Conservation (phyloP, 1,140 invertebrate genomes). For the Euglossa dilemma region DNA sequence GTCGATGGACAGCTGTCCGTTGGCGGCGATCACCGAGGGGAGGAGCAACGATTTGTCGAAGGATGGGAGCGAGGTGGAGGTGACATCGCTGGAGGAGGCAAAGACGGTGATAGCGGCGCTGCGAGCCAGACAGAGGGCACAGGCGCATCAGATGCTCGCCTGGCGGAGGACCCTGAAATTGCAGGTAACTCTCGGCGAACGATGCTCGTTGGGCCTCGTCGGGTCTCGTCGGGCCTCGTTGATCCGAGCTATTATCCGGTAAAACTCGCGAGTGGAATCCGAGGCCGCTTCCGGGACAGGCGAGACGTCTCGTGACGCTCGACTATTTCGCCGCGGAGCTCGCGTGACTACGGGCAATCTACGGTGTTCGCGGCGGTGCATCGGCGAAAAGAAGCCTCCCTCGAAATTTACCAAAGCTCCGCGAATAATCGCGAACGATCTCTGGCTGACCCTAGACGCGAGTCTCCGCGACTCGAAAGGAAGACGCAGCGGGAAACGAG, state of each 20-base stretch:
- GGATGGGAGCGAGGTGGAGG: slow-evolving; percentile 73
- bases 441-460: not conserved
- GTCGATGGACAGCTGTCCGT: slow-evolving; percentile 79
- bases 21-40: slow-evolving; percentile 72
- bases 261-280: slow-evolving; percentile 41
- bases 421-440: slow-evolving; percentile 3
- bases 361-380: not conserved
- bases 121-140: slow-evolving; percentile 80
- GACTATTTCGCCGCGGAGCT: slow-evolving; percentile 43
- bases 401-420: slow-evolving; percentile 38
- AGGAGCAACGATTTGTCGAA: slow-evolving; percentile 68
- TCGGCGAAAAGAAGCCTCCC: slow-evolving; percentile 22
- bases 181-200: slow-evolving; percentile 76
- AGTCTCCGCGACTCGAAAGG: not conserved
- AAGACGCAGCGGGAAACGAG: not conserved
- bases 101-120: slow-evolving; percentile 82
- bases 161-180: slow-evolving; percentile 83
- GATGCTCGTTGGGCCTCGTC: too few species aligned
- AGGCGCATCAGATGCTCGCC: slow-evolving; percentile 82
- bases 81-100: slow-evolving; percentile 83
- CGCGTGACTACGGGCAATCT: slow-evolving; percentile 52
- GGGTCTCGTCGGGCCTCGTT: not conserved
- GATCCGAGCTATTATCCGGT: slow-evolving; percentile 27
- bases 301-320: slow-evolving; percentile 51
- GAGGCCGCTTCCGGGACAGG: slow-evolving; percentile 47